Evolutionary conservation across 2,797 vertebrate genomes (phyloP), one percentile per base, ranked within the genome.

Genomic region (Dendrocincla tyrannina): DNA sequence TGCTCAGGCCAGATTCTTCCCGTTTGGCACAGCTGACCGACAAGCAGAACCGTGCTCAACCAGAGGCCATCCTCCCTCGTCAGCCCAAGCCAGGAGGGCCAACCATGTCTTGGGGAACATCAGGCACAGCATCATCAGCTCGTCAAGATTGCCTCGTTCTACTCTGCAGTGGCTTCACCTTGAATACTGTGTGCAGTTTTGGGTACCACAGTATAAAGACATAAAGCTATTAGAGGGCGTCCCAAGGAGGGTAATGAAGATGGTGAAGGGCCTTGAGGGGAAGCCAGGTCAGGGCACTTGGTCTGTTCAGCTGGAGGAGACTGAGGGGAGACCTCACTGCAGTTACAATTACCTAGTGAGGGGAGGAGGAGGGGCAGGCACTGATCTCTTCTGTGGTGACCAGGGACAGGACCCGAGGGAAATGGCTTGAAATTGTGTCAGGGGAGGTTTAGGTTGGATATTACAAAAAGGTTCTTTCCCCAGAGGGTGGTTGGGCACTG

Each of bases 321-420:
- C 11, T 0, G 3, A 66, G 24, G 13, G 24, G 32, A 79, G 8
- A 44, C 3, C 18, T 44, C 44, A 24, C 0, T 39, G n/a, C 18
- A 41, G 11, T 32, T 23, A 53, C 39, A 41, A 6, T 14, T 53
- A 53, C 53, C 30, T 47, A 1, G 1, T 32, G 39, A 32, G 17
- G 25, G 17, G n/a, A 25, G 33, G 14, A 4, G 16, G 30, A 67
- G 10, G 13, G 22, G 22, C 32, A 41, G 47, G 19, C 52, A 41
- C 17, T 53, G 39, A 47, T 46, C 41, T 69, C 33, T 42, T 8
- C 52, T 41, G 2, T 32, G 25, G 14, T 41, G 46, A 81, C 28
- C n/a, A 37, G 44, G 7, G 50, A 58, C 32, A 37, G 20, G 32
- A 47, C 33, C 4, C 3, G 2, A 47, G 55, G 19, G 10, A 68